phyloP scores from a whole-genome alignment of 2,113 vertebrate species.

The Edolisoma coerulescens region DNA sequence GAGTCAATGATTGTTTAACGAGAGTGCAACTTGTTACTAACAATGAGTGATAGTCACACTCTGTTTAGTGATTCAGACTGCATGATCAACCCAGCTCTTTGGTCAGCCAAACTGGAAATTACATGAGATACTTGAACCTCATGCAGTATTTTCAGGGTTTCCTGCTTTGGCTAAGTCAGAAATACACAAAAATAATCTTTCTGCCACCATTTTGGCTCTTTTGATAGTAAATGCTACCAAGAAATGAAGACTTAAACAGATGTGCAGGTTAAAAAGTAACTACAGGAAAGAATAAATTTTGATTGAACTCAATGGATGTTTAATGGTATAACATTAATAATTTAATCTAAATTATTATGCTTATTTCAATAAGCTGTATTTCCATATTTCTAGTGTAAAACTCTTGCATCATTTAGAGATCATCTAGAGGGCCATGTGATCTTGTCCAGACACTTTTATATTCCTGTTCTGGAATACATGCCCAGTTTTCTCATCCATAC shows the following conservation, averaged over 20 bases:
- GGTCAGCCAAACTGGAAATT: neutral
- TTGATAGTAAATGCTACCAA: neutral
- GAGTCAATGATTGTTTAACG: neutral
- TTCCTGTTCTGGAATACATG: neutral
- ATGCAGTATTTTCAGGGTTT: neutral
- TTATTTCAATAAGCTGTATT: neutral
- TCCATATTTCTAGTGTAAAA: neutral
- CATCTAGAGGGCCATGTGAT: neutral
- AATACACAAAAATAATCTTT: neutral
- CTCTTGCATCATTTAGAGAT: neutral
- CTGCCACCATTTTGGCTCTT: neutral
- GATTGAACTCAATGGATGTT: neutral
- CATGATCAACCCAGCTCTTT: neutral
- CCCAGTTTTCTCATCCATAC: neutral
- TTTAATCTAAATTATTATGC: neutral
- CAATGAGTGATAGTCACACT: neutral
- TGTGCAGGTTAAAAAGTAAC: neutral
- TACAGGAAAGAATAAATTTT: neutral
- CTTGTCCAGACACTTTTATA: neutral
- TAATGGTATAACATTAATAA: neutral
- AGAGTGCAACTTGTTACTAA: neutral
- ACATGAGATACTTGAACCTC: neutral
- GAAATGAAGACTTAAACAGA: neutral
- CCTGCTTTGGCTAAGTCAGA: neutral
- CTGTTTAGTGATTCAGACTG: neutral